A percentile compares a stretch with the other conserved stretches of the same genome.
Evolutionary conservation across 2,113 vertebrate genomes (phyloP).

Genomic region (Burhinus oedicnemus): DNA sequence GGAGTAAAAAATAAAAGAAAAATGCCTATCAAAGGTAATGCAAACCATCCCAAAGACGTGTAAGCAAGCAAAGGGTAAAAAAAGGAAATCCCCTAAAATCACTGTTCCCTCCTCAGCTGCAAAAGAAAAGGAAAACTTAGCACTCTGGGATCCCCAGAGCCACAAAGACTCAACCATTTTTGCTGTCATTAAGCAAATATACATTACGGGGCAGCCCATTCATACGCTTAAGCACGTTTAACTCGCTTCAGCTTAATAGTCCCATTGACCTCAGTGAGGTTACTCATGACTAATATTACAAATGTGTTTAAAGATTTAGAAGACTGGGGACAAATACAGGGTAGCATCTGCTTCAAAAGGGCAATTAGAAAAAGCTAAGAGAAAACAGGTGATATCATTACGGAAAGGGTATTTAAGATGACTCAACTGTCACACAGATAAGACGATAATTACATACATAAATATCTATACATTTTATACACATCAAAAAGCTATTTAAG

Average conservation of each 20-base stretch:
- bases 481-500: background rate
- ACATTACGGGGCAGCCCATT: background rate
- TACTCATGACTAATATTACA: background rate
- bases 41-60: background rate
- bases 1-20: fast-evolving
- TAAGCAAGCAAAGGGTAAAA: background rate
- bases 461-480: background rate
- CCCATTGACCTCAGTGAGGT: background rate
- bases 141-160: background rate
- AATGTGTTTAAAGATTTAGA: background rate
- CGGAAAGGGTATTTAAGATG: background rate
- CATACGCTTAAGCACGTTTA: background rate
- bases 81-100: background rate
- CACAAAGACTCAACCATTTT: background rate
- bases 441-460: background rate
- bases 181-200: background rate
- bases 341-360: background rate
- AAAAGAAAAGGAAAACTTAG: background rate
- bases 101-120: background rate
- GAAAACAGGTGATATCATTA: background rate
- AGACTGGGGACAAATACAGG: background rate
- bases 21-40: background rate
- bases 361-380: background rate
- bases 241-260: background rate
- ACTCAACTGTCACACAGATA: background rate